Base-by-base conservation (phyloP, 2,113 vertebrate genomes). In the Chionodraco myersi region DNA sequence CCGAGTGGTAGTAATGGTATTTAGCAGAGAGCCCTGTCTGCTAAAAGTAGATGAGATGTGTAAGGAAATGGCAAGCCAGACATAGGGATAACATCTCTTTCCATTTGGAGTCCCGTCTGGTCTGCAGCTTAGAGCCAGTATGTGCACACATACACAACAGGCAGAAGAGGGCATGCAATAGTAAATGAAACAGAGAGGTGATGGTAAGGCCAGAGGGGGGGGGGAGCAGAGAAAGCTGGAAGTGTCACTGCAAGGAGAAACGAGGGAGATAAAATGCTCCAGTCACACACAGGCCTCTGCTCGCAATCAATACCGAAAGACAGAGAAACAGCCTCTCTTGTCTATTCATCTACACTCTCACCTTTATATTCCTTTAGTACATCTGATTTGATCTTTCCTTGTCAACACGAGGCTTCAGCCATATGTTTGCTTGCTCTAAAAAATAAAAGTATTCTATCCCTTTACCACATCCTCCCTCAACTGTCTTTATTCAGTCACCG, bases 1-100 rank as follows among this genome's bases (percentile, higher is more conserved):
- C 58, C 34, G n/a, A 83, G 72, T 57, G 68, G 78, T 75, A 67
- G 79, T 68, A 89, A 93, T 81, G 86, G 77, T 82, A 79, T 84
- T 79, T 77, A 79, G 82, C 77, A 89, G 88, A 73, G 86, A 86
- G 82, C 80, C 70, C 60, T 79, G 78, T 88, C 83, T 13, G 26
- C 83, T 79, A 76, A 86, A 86, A 89, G 91, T 79, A 80, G 80
- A 88, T 82, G 86, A 85, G 88, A 92, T 89, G 85, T 90, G 88
- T 86, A 80, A 89, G 86, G 86, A 92, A 94, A 94, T 85, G 77
- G 89, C 88, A 73, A 83, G 88, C 71, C 72, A 90, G 89, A 85
- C 72, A 74, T 51, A 60, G 81, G 47, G 91, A 93, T 91, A 92
- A 92, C 93, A 94, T 94, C 86, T 88, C 80, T 84, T 80, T 91